These are phyloP conservation scores for Diadema setosum DNA, from an alignment of 35 echinoderm and acorn worm genomes.

Conservation along the genomic window DNA sequence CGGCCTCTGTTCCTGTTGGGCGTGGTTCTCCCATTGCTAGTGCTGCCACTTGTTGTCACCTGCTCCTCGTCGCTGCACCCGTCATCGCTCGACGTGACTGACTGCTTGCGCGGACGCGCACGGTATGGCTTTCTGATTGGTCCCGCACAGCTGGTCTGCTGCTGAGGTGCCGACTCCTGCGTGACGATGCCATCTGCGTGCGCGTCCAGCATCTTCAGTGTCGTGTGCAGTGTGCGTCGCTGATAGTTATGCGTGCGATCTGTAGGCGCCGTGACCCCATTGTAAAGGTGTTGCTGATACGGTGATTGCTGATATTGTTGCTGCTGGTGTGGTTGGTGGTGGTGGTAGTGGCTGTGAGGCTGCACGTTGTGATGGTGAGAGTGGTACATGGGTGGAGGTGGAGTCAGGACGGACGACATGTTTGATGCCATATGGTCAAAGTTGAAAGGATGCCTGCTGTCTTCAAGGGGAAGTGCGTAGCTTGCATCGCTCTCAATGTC, in stretches of 20 bases:
- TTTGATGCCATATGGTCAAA: too few species aligned
- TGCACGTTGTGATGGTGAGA: not conserved
- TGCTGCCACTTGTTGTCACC: not conserved
- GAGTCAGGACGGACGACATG: not conserved
- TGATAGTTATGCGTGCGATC: constrained; percentile 45
- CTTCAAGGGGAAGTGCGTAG: not conserved
- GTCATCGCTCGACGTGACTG: not conserved
- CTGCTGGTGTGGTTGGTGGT: not conserved
- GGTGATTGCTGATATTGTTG: not conserved
- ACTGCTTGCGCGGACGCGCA: constrained; percentile 35
- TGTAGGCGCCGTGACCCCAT: not conserved
- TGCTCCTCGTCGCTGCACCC: constrained; percentile 30
- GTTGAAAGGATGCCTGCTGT: too few species aligned
- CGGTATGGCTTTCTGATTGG: constrained; percentile 36
- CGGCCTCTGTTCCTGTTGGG: constrained; percentile 24
- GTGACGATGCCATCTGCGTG: not conserved
- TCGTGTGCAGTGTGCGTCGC: constrained; percentile 12
- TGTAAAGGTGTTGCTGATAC: not conserved
- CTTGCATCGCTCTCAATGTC: constrained; percentile 41
- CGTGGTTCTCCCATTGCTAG: not conserved
- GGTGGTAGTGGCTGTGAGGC: not conserved
- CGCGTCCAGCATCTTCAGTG: not conserved
- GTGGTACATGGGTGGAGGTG: not conserved
- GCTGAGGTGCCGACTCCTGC: not conserved
- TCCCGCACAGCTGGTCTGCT: not conserved